phyloP scores from a whole-genome alignment of 1,140 invertebrate genomes.

The Drosophila obscura region DNA sequence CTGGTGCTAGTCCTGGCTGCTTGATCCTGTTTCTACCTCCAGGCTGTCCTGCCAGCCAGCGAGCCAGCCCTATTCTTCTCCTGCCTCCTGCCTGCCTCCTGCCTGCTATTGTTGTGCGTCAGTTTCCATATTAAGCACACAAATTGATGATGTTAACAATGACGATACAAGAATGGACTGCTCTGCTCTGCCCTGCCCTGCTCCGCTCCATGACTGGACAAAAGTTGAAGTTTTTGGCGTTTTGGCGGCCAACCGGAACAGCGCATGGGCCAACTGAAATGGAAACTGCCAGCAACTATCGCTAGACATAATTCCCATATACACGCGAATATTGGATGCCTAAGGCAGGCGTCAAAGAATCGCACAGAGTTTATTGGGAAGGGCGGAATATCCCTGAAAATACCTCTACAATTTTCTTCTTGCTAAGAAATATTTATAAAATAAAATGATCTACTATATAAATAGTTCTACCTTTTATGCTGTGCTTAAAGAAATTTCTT shows the following conservation, averaged over 20 bases:
- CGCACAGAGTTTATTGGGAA: no score
- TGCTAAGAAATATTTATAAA: no score
- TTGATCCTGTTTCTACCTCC: not conserved
- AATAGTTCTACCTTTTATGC: no score
- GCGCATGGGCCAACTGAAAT: conserved; percentile 67
- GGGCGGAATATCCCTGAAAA: no score
- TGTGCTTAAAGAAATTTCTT: no score
- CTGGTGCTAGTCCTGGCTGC: conserved; percentile 43
- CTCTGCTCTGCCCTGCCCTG: conserved; percentile 4
- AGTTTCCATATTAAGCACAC: conserved; percentile 82
- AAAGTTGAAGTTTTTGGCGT: conserved; percentile 65
- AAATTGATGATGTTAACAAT: conserved; percentile 83
- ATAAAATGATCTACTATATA: no score
- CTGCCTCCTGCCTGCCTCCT: conserved; percentile 19
- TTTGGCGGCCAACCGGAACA: conserved; percentile 66
- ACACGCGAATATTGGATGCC: conserved; percentile 3
- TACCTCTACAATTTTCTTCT: no score
- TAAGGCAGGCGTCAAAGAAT: no score
- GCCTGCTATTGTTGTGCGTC: conserved; percentile 74
- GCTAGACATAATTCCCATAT: conserved; percentile 60
- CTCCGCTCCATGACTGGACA: conserved; percentile 70
- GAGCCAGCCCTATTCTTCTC: not conserved
- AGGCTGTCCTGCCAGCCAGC: not conserved
- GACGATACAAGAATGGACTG: conserved; percentile 74
- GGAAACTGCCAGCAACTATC: conserved; percentile 58